These are phyloP conservation scores for Acanthosepion pharaonis DNA, from an alignment of 2,888 invertebrate species.

Conservation along the genomic window DNA sequence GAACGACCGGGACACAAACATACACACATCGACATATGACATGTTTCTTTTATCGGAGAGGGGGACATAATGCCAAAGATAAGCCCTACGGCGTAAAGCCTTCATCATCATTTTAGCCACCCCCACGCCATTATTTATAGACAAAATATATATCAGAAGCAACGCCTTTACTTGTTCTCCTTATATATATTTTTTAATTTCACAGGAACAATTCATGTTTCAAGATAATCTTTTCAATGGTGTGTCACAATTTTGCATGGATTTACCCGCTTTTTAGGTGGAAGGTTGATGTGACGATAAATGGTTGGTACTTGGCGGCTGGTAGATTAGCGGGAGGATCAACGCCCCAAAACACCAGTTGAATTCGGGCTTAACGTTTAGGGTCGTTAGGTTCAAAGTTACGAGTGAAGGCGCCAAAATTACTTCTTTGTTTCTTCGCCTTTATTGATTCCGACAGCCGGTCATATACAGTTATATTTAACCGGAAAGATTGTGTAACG, in stretches of 20 bases:
- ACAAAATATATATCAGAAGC: not conserved
- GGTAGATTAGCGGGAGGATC: not conserved
- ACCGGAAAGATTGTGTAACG: not conserved
- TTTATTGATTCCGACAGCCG: not conserved
- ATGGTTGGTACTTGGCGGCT: not conserved
- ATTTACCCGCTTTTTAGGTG: not conserved
- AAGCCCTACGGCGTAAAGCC: not conserved
- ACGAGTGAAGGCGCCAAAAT: not conserved
- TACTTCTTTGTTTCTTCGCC: not conserved
- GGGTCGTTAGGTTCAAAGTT: not conserved
- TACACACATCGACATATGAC: slow-evolving; percentile 2
- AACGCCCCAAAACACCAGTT: too few relatives aligned
- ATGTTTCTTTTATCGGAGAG: not conserved
- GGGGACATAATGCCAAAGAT: not conserved
- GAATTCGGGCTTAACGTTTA: not conserved
- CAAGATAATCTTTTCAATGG: not conserved
- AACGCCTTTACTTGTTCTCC: not conserved
- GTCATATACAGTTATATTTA: not conserved
- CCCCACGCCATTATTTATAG: not conserved
- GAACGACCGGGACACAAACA: not conserved
- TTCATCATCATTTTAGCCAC: not conserved
- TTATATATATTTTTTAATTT: not conserved
- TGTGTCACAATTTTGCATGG: not conserved
- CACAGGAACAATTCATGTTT: not conserved
- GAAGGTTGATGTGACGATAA: not conserved